These are phyloP conservation scores for Proales similis DNA, from an alignment of 1,140 invertebrate genomes.

Conservation along the genomic window DNA sequence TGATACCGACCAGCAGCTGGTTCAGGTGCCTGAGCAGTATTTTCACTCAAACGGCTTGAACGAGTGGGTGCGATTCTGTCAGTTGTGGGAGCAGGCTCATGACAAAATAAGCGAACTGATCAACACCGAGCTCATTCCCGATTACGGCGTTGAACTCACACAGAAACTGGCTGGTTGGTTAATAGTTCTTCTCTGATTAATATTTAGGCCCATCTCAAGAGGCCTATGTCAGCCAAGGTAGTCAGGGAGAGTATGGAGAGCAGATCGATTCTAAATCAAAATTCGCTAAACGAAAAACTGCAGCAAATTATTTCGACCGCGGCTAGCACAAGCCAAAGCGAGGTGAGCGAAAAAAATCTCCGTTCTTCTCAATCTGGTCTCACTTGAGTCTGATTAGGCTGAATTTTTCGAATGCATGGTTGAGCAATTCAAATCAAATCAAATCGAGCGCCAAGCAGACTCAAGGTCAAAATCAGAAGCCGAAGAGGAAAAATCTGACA, in stretches of 20 bases:
- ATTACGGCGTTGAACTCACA: neutral
- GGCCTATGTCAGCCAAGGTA: neutral
- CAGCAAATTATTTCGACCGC: neutral
- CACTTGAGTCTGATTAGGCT: no score
- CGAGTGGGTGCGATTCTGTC: slow-evolving; percentile 15
- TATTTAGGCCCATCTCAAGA: slow-evolving; percentile 6
- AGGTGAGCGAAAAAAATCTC: no score
- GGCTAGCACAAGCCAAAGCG: no score
- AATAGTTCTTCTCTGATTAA: neutral
- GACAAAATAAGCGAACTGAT: slow-evolving; percentile 16
- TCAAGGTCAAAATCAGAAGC: no score
- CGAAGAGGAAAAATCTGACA: slow-evolving; percentile 7
- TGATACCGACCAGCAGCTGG: neutral
- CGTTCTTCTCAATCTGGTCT: no score
- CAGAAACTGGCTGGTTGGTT: neutral
- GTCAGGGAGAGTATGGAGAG: neutral
- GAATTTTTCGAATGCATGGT: no score
- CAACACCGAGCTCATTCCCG: slow-evolving; percentile 9
- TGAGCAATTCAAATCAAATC: no score
- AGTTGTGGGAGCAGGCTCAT: slow-evolving; percentile 1
- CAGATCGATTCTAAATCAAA: neutral
- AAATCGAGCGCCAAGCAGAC: no score
- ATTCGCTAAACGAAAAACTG: neutral
- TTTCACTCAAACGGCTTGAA: slow-evolving; percentile 13
- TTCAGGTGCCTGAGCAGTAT: neutral